These are phyloP conservation scores for Ceratosolen solmsi DNA, from an alignment of 1,140 invertebrate genomes.

Conservation along the genomic window DNA sequence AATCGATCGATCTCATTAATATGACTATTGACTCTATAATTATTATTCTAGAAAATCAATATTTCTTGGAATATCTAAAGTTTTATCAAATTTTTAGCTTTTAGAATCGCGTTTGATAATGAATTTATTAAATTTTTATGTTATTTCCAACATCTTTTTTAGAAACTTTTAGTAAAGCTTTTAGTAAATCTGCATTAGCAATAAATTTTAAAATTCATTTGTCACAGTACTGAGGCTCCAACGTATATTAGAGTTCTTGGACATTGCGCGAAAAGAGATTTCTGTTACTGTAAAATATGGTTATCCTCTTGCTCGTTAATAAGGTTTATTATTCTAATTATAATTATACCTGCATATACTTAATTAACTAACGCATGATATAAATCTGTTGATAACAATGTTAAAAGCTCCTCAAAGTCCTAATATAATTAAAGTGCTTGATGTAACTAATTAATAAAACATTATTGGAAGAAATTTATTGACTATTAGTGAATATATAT, in stretches of 20 bases:
- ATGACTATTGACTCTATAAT: too few species aligned
- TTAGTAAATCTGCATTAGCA: not conserved
- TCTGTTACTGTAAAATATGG: not conserved
- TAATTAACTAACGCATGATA: not conserved
- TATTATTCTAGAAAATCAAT: too few species aligned
- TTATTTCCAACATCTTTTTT: not conserved
- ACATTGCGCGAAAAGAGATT: not conserved
- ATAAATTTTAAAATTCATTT: constrained; percentile 10
- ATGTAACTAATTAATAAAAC: not conserved
- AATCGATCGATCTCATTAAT: too few species aligned
- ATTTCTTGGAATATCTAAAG: too few species aligned
- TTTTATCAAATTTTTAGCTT: too few species aligned
- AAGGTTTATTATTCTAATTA: not conserved
- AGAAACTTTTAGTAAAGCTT: too few species aligned
- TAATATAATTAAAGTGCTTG: not conserved
- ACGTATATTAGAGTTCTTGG: not conserved
- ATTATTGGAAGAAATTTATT: not conserved
- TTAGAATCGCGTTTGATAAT: too few species aligned
- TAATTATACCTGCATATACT: not conserved
- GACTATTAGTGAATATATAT: not conserved
- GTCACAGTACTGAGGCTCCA: not conserved
- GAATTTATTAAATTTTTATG: not conserved
- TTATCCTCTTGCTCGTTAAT: not conserved
- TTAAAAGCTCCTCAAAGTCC: not conserved
- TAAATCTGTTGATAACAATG: not conserved